phyloP scores from a whole-genome alignment of 1,140 invertebrate species.

The Ostrea denselamellosa region DNA sequence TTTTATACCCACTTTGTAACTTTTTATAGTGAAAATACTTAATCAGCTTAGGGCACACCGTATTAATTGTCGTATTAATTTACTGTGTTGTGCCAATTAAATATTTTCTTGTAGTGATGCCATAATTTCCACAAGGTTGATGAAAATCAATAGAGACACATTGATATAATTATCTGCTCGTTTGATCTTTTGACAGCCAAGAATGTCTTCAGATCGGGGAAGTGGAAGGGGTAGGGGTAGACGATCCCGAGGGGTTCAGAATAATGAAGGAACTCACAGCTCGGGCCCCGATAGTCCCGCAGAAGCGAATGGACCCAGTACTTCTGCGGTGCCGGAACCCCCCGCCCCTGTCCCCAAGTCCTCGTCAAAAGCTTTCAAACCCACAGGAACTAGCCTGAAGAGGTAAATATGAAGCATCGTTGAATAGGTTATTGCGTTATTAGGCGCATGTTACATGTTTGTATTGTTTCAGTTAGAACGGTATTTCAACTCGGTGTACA shows the following conservation, averaged over 20 bases:
- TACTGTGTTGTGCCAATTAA: neutral
- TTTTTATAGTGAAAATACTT: neutral
- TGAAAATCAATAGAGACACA: conserved; percentile 15
- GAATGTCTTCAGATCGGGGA: conserved; percentile 49
- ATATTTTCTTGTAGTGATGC: conserved; percentile 37
- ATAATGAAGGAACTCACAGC: conserved; percentile 19
- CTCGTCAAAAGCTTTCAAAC: conserved; percentile 56
- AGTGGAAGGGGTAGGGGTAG: conserved; percentile 50
- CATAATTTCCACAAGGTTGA: neutral
- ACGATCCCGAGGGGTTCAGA: conserved; percentile 49
- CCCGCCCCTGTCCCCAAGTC: conserved; percentile 42
- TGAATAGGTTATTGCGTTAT: neutral
- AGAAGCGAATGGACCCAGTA: conserved; percentile 47
- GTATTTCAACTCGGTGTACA: conserved; percentile 29
- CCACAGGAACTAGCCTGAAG: conserved; percentile 61
- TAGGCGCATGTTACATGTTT: neutral
- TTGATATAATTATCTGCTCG: conserved; percentile 28
- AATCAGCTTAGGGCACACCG: neutral
- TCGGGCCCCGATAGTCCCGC: conserved; percentile 1
- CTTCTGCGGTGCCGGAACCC: conserved; percentile 15
- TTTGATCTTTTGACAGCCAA: neutral
- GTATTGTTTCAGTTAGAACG: conserved; percentile 34
- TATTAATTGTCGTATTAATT: neutral
- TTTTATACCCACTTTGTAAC: neutral
- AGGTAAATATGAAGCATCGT: conserved; percentile 52